Conservation (phyloP, 1,140 invertebrate species). For the Dreissena polymorpha region DNA sequence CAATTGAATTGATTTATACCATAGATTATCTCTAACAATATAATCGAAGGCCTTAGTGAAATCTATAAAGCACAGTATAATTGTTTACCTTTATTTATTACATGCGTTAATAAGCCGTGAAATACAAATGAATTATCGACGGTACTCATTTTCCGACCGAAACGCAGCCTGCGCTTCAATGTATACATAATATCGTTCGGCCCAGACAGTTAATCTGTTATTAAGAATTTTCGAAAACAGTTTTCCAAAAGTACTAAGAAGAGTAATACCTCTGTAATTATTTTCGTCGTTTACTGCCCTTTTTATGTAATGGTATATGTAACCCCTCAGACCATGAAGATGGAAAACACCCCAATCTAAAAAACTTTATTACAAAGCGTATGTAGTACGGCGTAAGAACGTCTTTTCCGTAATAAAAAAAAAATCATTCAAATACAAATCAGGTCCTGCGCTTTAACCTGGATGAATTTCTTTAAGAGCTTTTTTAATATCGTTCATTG, state of each 20-base stretch:
- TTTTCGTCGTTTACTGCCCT: not conserved
- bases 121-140: conserved; percentile 25
- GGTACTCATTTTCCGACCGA: conserved; percentile 6
- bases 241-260: no score
- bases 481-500: not conserved
- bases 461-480: not conserved
- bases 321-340: conserved; percentile 23
- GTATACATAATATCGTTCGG: conserved; percentile 9
- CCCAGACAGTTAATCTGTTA: not conserved
- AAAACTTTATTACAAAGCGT: conserved; percentile 5
- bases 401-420: conserved; percentile 10
- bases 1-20: conserved; percentile 21
- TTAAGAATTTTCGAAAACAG: no score
- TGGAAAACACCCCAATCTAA: conserved; percentile 11
- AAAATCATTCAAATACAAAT: conserved; percentile 25
- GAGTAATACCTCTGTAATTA: conserved; percentile 22
- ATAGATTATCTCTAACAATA: conserved; percentile 30
- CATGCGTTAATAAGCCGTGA: conserved; percentile 1
- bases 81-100: conserved; percentile 12
- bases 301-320: conserved; percentile 19
- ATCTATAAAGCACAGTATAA: conserved; percentile 5
- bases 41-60: conserved; percentile 39
- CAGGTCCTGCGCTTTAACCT: conserved; percentile 10
- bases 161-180: conserved; percentile 16
- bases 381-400: conserved; percentile 1